Percentiles rank a stretch among this genome's conserved stretches.
Conservation (phyloP, 2,888 invertebrate species). For the Polyommatus icarus region DNA sequence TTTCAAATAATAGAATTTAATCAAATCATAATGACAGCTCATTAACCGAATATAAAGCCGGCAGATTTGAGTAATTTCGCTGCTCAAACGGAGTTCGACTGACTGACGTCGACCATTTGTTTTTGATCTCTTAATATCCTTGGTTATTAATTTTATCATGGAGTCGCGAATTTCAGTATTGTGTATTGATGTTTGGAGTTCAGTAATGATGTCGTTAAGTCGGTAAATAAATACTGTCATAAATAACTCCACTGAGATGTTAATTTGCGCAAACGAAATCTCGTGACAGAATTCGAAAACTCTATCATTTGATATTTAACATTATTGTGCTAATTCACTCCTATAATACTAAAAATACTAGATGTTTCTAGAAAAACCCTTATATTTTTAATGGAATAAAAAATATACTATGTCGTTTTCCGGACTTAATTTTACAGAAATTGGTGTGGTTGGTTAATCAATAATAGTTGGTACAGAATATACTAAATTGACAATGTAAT, state of each 20-base stretch:
- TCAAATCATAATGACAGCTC: slow-evolving; percentile 25
- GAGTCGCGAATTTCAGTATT: slow-evolving; percentile 13
- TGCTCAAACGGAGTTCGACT: slow-evolving; percentile 5
- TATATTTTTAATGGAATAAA: no score
- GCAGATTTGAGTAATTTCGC: slow-evolving; percentile 15
- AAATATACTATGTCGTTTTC: no score
- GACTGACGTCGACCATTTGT: slow-evolving; percentile 19
- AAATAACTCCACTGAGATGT: background rate
- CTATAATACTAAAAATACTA: no score
- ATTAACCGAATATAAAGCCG: slow-evolving; percentile 21
- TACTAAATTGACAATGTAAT: background rate
- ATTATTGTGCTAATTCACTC: background rate
- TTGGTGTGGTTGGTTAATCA: no score
- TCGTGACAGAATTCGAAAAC: background rate
- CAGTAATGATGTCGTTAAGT: background rate
- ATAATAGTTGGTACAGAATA: no score
- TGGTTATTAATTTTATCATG: slow-evolving; percentile 23
- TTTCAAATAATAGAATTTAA: slow-evolving; percentile 24
- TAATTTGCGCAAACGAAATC: background rate
- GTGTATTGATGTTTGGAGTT: slow-evolving; percentile 1
- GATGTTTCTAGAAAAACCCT: no score
- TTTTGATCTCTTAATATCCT: slow-evolving; percentile 26
- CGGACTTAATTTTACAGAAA: no score
- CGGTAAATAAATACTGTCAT: background rate
- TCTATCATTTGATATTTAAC: background rate